Conservation (phyloP, 2,113 vertebrate genomes). For the Trinectes maculatus region DNA sequence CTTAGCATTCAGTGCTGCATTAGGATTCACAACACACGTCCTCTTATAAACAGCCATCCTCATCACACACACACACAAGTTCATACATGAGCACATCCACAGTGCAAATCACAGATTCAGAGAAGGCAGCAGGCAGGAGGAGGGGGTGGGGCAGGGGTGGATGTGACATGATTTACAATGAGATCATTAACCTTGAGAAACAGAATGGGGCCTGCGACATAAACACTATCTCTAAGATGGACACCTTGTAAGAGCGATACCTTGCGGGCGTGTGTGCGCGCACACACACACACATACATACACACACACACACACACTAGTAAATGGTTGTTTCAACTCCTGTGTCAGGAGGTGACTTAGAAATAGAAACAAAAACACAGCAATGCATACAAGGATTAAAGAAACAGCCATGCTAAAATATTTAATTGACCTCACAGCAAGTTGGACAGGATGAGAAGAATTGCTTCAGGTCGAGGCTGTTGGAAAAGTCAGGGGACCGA, state of each 20-base stretch:
- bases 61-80: conserved; percentile 13
- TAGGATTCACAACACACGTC: conserved; percentile 40
- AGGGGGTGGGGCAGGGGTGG: conserved; percentile 16
- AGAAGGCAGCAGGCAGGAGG: conserved; percentile 29
- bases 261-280: not conserved
- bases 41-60: conserved; percentile 2
- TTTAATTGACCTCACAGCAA: too few relatives aligned
- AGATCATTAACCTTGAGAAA: conserved; percentile 84
- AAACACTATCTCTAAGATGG: conserved; percentile 62
- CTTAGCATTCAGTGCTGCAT: conserved; percentile 17
- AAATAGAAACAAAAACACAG: not conserved
- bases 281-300: not conserved
- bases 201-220: conserved; percentile 52
- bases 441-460: too few relatives aligned
- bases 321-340: too few relatives aligned
- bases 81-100: conserved; percentile 32
- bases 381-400: too few relatives aligned
- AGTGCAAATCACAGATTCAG: conserved; percentile 47
- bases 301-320: not conserved
- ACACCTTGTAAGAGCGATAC: conserved; percentile 52
- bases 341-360: too few relatives aligned
- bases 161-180: conserved; percentile 83
- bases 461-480: not conserved
- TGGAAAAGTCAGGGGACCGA: not conserved
- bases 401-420: too few relatives aligned